Evolutionary conservation across 2,888 invertebrate genomes (phyloP), one percentile per base, ranked within the genome.

Genomic region (Campopleginae sp.): DNA sequence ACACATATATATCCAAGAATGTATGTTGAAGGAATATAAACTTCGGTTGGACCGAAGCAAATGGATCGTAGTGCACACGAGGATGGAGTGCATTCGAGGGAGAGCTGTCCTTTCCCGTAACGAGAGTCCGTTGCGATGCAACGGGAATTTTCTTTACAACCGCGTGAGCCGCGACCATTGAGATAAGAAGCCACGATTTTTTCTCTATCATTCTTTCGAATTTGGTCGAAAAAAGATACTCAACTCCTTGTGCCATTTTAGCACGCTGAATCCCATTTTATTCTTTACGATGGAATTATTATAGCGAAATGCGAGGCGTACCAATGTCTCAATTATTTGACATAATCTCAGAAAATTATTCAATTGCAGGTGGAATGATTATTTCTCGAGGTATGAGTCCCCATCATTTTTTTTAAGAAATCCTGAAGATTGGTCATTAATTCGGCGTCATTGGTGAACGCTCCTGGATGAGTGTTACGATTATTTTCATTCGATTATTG

Each of bases 81-180:
- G 44, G 31, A 54, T 51, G 27, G 38, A 42, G 54, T 6, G 23
- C 17, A 58, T 1, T 14, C 12, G 79, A 70, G 48, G n/a, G n/a
- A 65, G 61, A 48, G 77, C 65, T 74, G 78, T 78, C 66, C 68
- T 79, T 75, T 71, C 79, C 70, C 80, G 75, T 80, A 80, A 80
- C 77, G 72, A 84, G 80, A 77, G 61, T 72, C 61, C 72, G 42
- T 12, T 63, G 23, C 27, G 51, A 33, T 75, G 61, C 68, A 68
- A 66, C 77, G 79, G 84, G 80, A 84, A 76, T 84, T 71, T 75
- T 33, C 54, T 68, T 44, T 61, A 84, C 48, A 76, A 54, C 75
- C 84, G 80, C 84, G 80, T 84, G 80, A 76, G 66, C 27, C 48
- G 27, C 48, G 27, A 42, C 66, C n/a, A 58, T 58, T 58, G 8